These are phyloP conservation scores for Eurytoma adleriae DNA, from an alignment of 2,888 invertebrate species.

Conservation along the genomic window DNA sequence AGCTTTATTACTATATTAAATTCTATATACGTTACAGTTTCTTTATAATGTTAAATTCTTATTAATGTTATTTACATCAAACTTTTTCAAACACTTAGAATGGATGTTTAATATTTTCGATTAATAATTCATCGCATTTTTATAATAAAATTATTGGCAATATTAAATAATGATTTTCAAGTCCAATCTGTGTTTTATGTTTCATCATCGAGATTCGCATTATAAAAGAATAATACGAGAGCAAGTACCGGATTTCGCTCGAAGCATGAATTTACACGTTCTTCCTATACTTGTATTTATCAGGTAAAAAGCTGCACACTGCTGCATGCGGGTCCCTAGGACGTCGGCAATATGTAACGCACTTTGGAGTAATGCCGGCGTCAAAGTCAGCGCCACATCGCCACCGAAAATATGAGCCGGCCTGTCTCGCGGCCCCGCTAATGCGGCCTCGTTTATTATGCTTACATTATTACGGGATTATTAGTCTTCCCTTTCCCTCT, in stretches of 20 bases:
- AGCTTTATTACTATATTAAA: no score
- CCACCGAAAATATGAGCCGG: slow-evolving; percentile 75
- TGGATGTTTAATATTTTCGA: no score
- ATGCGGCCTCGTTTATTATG: slow-evolving; percentile 73
- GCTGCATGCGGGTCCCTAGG: not conserved
- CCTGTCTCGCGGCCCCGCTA: slow-evolving; percentile 69
- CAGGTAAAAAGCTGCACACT: not conserved
- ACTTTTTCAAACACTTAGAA: no score
- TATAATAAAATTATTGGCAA: no score
- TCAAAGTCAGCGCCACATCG: slow-evolving; percentile 75
- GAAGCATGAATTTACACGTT: slow-evolving; percentile 3
- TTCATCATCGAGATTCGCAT: no score
- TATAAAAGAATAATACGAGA: no score
- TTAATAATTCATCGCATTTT: no score
- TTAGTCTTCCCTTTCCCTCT: slow-evolving; percentile 68
- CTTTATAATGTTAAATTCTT: no score
- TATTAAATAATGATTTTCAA: no score
- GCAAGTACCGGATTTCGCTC: not conserved
- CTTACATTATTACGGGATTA: slow-evolving; percentile 75
- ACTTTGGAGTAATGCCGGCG: slow-evolving; percentile 74
- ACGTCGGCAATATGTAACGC: slow-evolving; percentile 72
- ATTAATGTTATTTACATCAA: no score
- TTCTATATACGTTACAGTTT: no score
- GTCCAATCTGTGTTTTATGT: no score
- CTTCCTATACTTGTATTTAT: slow-evolving; percentile 10